Base-by-base conservation (phyloP, 2,797 vertebrate species). In the Lacerta agilis region DNA sequence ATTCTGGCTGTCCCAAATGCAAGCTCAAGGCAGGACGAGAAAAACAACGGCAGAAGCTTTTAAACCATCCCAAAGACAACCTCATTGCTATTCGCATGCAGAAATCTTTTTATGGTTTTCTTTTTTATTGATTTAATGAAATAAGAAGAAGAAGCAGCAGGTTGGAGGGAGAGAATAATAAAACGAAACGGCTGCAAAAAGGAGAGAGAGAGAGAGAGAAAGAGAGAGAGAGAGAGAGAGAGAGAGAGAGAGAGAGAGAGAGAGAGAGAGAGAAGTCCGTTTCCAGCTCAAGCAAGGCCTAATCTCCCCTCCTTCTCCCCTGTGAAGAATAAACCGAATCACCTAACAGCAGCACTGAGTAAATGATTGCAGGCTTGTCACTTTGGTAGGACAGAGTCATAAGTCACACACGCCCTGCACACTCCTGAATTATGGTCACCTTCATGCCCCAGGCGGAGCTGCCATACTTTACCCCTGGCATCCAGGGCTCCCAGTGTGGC, bases 371-470 rank as follows among this genome's bases (percentile, higher is more conserved):
- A 18, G 79, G 55, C 58, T 88, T 80, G 11, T 85, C 0, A 55
- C 79, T 83, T 86, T 87, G 43, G 76, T 91, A 88, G 93, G 92
- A 80, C 90, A 64, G 90, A 86, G 89, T 88, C 1, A 15, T 93
- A 93, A 92, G 38, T 94, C 93, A 92, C 75, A 4, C 64, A 0
- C 38, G 82, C 78, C 90, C 87, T 0, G 18, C 80, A 90, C 80
- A 87, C 58, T 90, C 64, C 87, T 92, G 92, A 93, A 38, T 94
- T 93, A 93, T 1, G 0, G 90, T 81, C 5, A 75, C 83, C 36
- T 85, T 88, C 85, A 88, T 61, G 91, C 91, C 83, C 1, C 0
- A 67, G 86, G 79, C 89, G 87, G 67, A 78, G 87, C 86, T 49
- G 85, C 92, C 49, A 8, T 85, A 67, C 55, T 0, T 90, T 55